Evolutionary conservation across 2,113 vertebrate genomes (phyloP).

Genomic region (Cavia porcellus): DNA sequence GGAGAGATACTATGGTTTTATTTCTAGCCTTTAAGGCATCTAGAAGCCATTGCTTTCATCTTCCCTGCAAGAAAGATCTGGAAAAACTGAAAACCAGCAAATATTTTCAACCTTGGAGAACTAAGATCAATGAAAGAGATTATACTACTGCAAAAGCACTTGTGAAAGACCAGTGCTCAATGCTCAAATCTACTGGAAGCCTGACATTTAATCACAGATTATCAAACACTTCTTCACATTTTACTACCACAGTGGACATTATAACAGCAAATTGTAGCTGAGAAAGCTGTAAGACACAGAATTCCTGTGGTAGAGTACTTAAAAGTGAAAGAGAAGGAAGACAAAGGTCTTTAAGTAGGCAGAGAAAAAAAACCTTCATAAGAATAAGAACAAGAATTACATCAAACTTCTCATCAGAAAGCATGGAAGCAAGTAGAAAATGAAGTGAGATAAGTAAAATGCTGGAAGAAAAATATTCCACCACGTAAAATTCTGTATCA

Average conservation of each 20-base stretch:
- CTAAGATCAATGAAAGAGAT: not conserved
- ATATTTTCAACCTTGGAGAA: not conserved
- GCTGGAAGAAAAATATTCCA: not conserved
- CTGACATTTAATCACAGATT: not conserved
- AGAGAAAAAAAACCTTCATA: not conserved
- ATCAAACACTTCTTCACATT: not conserved
- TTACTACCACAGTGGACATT: too few relatives aligned
- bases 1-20: not conserved
- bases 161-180: not conserved
- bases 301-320: not conserved
- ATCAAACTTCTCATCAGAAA: not conserved
- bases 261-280: not conserved
- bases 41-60: not conserved
- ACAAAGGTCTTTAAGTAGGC: not conserved
- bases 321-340: not conserved
- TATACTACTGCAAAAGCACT: not conserved
- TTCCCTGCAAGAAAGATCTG: not conserved
- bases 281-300: not conserved
- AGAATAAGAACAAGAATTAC: not conserved
- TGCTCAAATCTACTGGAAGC: not conserved
- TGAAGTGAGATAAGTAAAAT: not conserved
- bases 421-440: not conserved
- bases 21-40: not conserved
- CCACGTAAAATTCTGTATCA: not conserved
- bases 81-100: not conserved